phyloP scores from a whole-genome alignment of 2,888 invertebrate genomes.

The Girardia tigrina region DNA sequence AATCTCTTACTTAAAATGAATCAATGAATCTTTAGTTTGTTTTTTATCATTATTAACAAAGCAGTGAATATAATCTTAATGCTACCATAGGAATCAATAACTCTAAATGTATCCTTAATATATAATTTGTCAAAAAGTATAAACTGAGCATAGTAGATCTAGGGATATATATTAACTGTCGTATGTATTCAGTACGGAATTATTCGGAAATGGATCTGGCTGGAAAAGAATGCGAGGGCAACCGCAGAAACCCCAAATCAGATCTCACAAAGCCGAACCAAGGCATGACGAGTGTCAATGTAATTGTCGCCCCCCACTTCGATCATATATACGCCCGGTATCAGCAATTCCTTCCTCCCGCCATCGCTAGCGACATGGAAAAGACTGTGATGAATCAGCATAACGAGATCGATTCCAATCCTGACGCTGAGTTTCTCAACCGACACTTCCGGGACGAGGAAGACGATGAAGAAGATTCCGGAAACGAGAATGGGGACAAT shows the following conservation, averaged over 20 bases:
- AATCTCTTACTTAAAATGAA: too few relatives aligned
- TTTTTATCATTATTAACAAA: too few relatives aligned
- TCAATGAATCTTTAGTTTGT: too few relatives aligned
- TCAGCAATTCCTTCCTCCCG: background rate
- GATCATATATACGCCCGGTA: conserved; percentile 10
- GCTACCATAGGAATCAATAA: too few relatives aligned
- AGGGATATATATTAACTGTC: too few relatives aligned
- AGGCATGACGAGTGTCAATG: conserved; percentile 5
- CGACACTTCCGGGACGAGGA: background rate
- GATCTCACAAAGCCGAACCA: background rate
- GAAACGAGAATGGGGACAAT: background rate
- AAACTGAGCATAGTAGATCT: too few relatives aligned
- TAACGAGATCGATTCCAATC: background rate
- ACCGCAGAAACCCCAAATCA: background rate
- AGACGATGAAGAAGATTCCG: background rate
- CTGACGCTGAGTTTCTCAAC: background rate
- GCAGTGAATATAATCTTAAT: too few relatives aligned
- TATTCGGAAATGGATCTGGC: background rate
- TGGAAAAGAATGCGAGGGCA: background rate
- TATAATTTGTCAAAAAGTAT: too few relatives aligned
- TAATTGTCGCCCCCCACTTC: conserved; percentile 1
- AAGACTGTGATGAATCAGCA: background rate
- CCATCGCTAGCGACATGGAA: background rate
- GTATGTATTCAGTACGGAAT: conserved; percentile 6
- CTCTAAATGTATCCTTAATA: too few relatives aligned